Percentiles rank a stretch among this genome's conserved stretches.
Evolutionary conservation across 2,888 invertebrate genomes (phyloP).

Genomic region (Torymus texanus): DNA sequence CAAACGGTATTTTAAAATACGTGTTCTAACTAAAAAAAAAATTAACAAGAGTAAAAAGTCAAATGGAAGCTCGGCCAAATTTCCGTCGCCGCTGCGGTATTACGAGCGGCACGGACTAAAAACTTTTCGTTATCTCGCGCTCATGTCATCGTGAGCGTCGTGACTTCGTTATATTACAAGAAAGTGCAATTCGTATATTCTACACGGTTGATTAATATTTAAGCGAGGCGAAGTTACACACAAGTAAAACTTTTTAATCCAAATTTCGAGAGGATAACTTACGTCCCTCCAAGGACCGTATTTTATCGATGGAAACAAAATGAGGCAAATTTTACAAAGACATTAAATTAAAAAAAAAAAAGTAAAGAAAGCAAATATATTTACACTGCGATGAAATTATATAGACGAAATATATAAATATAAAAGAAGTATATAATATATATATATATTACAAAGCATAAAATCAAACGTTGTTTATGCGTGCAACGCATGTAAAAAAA

Average conservation of each 20-base stretch:
- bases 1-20: slow-evolving; percentile 11
- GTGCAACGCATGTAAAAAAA: slow-evolving; percentile 35
- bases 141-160: slow-evolving; percentile 33
- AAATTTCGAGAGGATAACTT: slow-evolving; percentile 35
- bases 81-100: background rate
- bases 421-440: slow-evolving; percentile 51
- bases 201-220: slow-evolving; percentile 52
- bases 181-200: slow-evolving; percentile 54
- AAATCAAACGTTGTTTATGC: slow-evolving; percentile 66
- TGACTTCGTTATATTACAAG: slow-evolving; percentile 37
- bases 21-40: background rate
- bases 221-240: slow-evolving; percentile 39
- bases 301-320: slow-evolving; percentile 20
- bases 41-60: slow-evolving; percentile 19
- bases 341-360: slow-evolving; percentile 3
- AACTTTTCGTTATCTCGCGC: slow-evolving; percentile 42
- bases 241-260: slow-evolving; percentile 46
- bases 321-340: slow-evolving; percentile 43
- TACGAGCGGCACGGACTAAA: background rate
- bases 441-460: slow-evolving; percentile 56
- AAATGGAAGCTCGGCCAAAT: slow-evolving; percentile 34
- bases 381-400: slow-evolving; percentile 54
- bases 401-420: slow-evolving; percentile 53
- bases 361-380: slow-evolving; percentile 57
- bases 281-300: background rate